Base-by-base conservation (phyloP, 2,113 vertebrate species). In the Spermophilus dauricus region DNA sequence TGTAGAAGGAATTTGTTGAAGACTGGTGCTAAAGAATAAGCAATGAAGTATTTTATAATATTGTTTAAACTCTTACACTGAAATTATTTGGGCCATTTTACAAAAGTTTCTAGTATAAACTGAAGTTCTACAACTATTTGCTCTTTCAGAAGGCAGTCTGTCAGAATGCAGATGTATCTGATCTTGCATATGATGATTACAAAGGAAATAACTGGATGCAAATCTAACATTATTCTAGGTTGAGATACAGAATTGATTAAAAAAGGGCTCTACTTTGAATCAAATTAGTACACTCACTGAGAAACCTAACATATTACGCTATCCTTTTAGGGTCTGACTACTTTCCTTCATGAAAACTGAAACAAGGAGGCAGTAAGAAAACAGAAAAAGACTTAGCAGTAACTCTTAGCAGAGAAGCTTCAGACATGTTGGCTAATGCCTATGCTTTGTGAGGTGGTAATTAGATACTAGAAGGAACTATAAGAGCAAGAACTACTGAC, bases 71-170 rank as follows among this genome's bases (percentile, higher is more conserved):
- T 97, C 67, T 92, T 82, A 82, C 39, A 84, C 45, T 65, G 67
- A 92, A 95, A 96, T 84, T 70, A 89, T 58, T 2, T 77, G 39
- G 58, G 14, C 28, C n/a, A 70, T 92, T 91, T 86, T 82, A 92
- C 9, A 69, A 61, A 86, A 81, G 39, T 76, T 67, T 85, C 83
- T 85, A 61, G 69, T 67, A 3, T 77, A 89, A 75, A 53, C 32
- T 56, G 78, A 95, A 77, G 42, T 83, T 87, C 90, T 96, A 73
- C 37, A 85, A 72, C 70, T 90, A 70, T 4, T 11, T 65, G 96
- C 92, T 97, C 39, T 93, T 95, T 97, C 48, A 96, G 97, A 97
- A 97, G 96, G 96, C 86, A 88, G 92, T 91, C 96, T 78, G n/a
- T 90, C n/a, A 53, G 92, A 88, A 95, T 26, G 92, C 72, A 97